Evolutionary conservation across 2,888 invertebrate genomes (phyloP).

Genomic region (Metalampra italica): DNA sequence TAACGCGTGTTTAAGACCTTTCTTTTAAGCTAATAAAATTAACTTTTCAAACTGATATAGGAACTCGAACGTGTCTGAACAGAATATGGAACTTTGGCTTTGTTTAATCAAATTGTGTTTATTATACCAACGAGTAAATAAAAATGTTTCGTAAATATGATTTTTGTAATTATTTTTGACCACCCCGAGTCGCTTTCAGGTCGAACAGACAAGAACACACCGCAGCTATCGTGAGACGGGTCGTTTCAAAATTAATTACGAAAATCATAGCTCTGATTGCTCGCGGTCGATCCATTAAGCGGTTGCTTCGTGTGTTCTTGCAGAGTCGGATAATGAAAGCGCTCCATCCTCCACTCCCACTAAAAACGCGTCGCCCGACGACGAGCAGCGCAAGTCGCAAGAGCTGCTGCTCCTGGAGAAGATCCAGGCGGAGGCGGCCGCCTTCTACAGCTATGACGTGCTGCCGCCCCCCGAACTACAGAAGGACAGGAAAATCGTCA

Average conservation of each 20-base stretch:
- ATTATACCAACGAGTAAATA: constrained; percentile 75
- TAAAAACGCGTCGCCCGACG: constrained; percentile 57
- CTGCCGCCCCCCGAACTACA: constrained; percentile 4
- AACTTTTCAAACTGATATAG: constrained; percentile 58
- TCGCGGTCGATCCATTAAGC: constrained; percentile 43
- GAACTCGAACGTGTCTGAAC: constrained; percentile 61
- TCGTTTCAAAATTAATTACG: constrained; percentile 74
- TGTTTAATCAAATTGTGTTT: constrained; percentile 74
- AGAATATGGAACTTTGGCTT: constrained; percentile 64
- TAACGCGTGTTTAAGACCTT: constrained; percentile 62
- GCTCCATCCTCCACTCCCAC: constrained; percentile 80
- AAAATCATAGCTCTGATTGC: constrained; percentile 53
- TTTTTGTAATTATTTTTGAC: constrained; percentile 78
- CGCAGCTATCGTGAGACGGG: constrained; percentile 48
- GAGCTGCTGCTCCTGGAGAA: constrained; percentile 84
- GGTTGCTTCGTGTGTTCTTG: constrained; percentile 81
- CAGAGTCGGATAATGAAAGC: constrained; percentile 89
- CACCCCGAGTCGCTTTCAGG: constrained; percentile 63
- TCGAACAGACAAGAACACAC: constrained; percentile 62
- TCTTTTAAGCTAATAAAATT: constrained; percentile 65
- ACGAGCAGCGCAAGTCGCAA: constrained; percentile 75
- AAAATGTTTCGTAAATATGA: constrained; percentile 75
- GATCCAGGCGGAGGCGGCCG: constrained; percentile 85
- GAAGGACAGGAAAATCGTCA: constrained; percentile 45
- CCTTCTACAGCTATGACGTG: constrained; percentile 82